Evolutionary conservation across 2,888 invertebrate genomes (phyloP), one percentile per base, ranked within the genome.

Genomic region (Urechis unicinctus): DNA sequence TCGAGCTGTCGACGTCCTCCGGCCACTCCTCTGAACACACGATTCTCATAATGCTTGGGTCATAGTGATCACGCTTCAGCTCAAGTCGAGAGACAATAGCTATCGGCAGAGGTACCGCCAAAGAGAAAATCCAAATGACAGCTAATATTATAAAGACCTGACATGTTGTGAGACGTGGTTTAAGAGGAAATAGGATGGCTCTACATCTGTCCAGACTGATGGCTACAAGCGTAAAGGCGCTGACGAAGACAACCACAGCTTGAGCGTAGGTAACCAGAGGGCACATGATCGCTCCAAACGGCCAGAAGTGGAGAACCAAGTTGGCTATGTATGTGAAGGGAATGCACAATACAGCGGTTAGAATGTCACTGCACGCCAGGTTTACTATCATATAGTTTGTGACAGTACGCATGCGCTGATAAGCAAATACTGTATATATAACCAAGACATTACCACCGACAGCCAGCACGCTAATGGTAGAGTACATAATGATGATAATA

Each of bases 161-260:
- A 5, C 42, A 26, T 21, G 26, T 57, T 36, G 59, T 55, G 43
- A 57, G 45, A 22, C 52, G 42, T 3, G 52, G 57, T 71, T 91
- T 83, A 53, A 94, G 76, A 0, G 93, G 93, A 81, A 89, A 87
- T 84, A 92, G 87, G 59, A 94, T 92, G 51, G 90, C 91, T 76
- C 90, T 86, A 72, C 90, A 94, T 22, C 92, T 84, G 79, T 94
- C 93, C 53, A 91, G 84, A 64, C 91, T 91, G 72, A 94, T 91
- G 41, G 91, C 91, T 30, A 94, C 86, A 67, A 94, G 78, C 0
- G 93, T 93, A 75, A 92, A 93, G 2, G 92, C 90, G 72, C 89
- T 89, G 57, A 92, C 88, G 56, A 80, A 77, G 17, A 81, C 80
- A 0, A 76, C 67, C 24, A 75, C 72, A 1, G 72, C 80, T 76